A percentile compares a stretch with the other conserved stretches of the same genome.
Evolutionary conservation across 2,888 invertebrate genomes (phyloP).

Genomic region (Lobophora halterata): DNA sequence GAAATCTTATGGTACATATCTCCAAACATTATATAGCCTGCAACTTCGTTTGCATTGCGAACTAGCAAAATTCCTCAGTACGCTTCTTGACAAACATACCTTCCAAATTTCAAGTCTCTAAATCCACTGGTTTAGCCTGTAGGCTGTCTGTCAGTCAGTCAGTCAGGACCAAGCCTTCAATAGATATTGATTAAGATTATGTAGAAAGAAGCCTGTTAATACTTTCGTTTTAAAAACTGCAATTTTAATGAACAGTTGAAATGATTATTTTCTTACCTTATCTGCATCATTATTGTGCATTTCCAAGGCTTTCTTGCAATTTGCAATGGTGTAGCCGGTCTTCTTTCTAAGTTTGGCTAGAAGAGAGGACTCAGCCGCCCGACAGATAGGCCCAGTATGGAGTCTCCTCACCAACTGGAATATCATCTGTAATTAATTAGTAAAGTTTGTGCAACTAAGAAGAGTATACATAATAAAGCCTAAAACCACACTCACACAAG

Average conservation of each 20-base stretch:
- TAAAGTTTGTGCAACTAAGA: conserved; percentile 15
- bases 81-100: too few relatives aligned
- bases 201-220: too few relatives aligned
- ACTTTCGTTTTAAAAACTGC: too few relatives aligned
- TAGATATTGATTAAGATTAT: too few relatives aligned
- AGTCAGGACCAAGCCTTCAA: too few relatives aligned
- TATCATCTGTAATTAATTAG: conserved; percentile 77
- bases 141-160: too few relatives aligned
- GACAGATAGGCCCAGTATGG: conserved; percentile 77
- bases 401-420: conserved; percentile 80
- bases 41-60: too few relatives aligned
- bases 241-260: background rate
- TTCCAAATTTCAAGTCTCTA: too few relatives aligned
- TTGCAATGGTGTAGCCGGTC: conserved; percentile 97
- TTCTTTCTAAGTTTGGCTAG: conserved; percentile 93
- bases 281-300: conserved; percentile 92
- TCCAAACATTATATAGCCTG: too few relatives aligned
- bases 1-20: too few relatives aligned
- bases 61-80: too few relatives aligned
- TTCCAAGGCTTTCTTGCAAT: conserved; percentile 97
- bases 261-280: conserved; percentile 78
- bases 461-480: conserved; percentile 6
- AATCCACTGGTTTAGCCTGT: too few relatives aligned
- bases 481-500: conserved; percentile 23
- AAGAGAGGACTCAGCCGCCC: conserved; percentile 85